Base-by-base conservation (phyloP, 2,113 vertebrate species). In the Laterallus jamaicensis region DNA sequence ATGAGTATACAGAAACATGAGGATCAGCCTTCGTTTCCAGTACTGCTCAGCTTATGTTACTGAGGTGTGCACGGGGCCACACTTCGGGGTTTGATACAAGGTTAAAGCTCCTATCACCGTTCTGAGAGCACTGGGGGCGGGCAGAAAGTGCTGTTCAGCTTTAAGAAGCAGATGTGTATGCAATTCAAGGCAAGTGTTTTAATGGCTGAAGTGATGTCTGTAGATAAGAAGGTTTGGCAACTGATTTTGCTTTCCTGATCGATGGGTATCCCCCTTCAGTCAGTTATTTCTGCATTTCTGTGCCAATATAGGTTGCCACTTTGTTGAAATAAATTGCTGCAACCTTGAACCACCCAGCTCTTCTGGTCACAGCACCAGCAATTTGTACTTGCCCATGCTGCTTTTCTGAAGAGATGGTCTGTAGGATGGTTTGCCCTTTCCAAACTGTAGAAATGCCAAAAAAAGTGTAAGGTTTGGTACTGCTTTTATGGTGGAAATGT, bases 31-130 rank as follows among this genome's bases (percentile, higher is more conserved):
- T 64, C 12, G 16, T 70, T 40, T 86, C 21, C 49, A 24, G 1
- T 42, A 25, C 31, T 37, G 56, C 9, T 4, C 0, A 0, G 19
- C 70, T 78, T 74, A 10, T 37, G 11, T 60, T 73, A 15, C 7
- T 39, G 37, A 4, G 40, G 39, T 40, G 40, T 66, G 42, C 12
- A 44, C 44, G 21, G 11, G 47, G 12, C 50, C 52, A 18, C 6
- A 1, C n/a, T 82, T 42, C 5, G 42, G 20, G 17, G 35, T 92
- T 74, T 75, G 47, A 19, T n/a, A 8, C 0, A 31, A 55, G 40
- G 55, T 39, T 58, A 67, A 83, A 78, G 42, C 42, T 66, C 44
- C 26, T 18, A 6, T n/a, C 5, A 1, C 29, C 26, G 37, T 83
- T 59, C 50, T 35, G 52, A 58, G 31, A 47, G 19, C 17, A n/a